Base-by-base conservation (phyloP, 1,140 invertebrate genomes). In the Sogatella furcifera region DNA sequence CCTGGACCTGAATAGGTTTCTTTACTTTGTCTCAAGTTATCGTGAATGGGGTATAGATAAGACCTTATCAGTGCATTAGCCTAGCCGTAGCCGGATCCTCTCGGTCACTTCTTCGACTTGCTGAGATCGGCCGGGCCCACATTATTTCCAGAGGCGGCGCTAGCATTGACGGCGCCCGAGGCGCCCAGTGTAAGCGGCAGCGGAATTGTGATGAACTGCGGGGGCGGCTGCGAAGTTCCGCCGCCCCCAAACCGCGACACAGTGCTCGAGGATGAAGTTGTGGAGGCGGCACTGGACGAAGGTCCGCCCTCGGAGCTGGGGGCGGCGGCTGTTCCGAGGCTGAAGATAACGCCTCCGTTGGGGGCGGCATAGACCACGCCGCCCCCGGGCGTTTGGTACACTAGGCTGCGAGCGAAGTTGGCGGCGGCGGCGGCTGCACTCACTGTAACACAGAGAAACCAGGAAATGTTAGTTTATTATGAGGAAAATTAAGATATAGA, bases 131-230 rank as follows among this genome's bases (percentile, higher is more conserved):
- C 52, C 17, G 52, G 52, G n/a, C 34, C 52, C 3, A 15, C n/a
- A 55, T 11, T 53, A 62, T 64, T 22, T 42, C 55, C 44, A 62
- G 65, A 24, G 62, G 65, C 38, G 15, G 61, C 28, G 4, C 34
- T 38, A 31, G 31, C 31, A 31, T 31, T 31, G 5, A 31, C 4
- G 31, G 31, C 31, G 5, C 31, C 31, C 31, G 31, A 31, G 34
- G 34, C 34, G 11, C 34, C 34, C 34, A 38, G 9, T 2, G 34
- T 73, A 74, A 81, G 77, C 9, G 79, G 80, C 56, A 81, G 71
- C 42, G 80, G 79, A 69, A 81, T 82, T 17, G 79, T 81, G 60
- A 82, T 81, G 68, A 80, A 82, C 65, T 81, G 80, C 1, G 77
- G 77, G 59, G 34, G 34, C 34, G 34, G 34, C 34, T 38, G 34